Conservation (phyloP, 2,113 vertebrate genomes). For the Synchiropus splendidus region DNA sequence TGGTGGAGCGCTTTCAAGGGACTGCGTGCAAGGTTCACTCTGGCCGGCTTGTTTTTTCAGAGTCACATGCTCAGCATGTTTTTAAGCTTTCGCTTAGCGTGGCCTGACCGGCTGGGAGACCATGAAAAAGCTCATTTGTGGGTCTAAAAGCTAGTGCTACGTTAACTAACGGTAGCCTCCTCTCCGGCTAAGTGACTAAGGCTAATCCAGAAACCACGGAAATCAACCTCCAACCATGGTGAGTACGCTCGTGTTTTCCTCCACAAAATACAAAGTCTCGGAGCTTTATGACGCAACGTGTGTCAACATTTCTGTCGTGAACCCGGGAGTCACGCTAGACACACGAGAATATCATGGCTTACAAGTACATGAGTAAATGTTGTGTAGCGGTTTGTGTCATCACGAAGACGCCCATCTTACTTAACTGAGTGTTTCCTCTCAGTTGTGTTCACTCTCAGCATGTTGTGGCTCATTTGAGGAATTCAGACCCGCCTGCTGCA, state of each 20-base stretch:
- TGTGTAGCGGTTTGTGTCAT: conserved; percentile 34
- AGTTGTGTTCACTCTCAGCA: conserved; percentile 37
- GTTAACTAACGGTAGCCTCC: conserved; percentile 44
- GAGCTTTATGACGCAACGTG: no score
- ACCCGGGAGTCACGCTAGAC: background rate
- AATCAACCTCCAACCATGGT: conserved; percentile 49
- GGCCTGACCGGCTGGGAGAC: conserved; percentile 11
- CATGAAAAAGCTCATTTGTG: conserved; percentile 35
- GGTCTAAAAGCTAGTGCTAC: conserved; percentile 38
- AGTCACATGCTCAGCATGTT: no score
- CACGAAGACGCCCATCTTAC: conserved; percentile 49
- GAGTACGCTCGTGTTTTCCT: conserved; percentile 12
- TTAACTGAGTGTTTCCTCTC: conserved; percentile 39
- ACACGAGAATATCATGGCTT: background rate
- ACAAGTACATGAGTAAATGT: conserved; percentile 24
- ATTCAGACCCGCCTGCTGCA: conserved; percentile 37
- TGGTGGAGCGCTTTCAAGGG: conserved; percentile 8
- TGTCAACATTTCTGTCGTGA: no score
- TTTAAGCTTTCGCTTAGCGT: no score
- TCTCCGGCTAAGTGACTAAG: conserved; percentile 16
- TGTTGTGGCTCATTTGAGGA: conserved; percentile 64
- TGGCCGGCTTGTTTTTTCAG: background rate
- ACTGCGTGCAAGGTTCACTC: conserved; percentile 1
- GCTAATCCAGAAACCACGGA: conserved; percentile 13
- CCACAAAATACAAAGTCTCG: background rate